A percentile compares a stretch with the other conserved stretches of the same genome.
Conservation (phyloP, 2,888 invertebrate species). For the Elysia crispata region DNA sequence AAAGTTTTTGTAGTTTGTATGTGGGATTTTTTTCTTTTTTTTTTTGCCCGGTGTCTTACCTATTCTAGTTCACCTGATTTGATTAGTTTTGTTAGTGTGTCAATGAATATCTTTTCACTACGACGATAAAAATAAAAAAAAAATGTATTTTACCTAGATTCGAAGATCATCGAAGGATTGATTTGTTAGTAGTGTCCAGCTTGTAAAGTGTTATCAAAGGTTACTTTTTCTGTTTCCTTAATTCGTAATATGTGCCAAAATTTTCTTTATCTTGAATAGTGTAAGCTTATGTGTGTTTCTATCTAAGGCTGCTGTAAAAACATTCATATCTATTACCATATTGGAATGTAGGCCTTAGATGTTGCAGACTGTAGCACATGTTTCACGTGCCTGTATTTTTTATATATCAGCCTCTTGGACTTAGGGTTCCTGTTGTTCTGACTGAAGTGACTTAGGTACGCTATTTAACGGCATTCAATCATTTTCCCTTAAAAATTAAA, state of each 20-base stretch:
- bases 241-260: slow-evolving; percentile 4
- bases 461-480: slow-evolving; percentile 3
- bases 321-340: slow-evolving; percentile 9
- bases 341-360: slow-evolving; percentile 3
- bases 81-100: slow-evolving; percentile 9
- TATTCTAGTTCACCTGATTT: not conserved
- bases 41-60: not conserved
- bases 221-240: slow-evolving; percentile 9
- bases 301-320: not conserved
- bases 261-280: slow-evolving; percentile 3
- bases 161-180: slow-evolving; percentile 1
- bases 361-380: slow-evolving; percentile 9
- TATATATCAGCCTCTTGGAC: slow-evolving; percentile 4
- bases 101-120: slow-evolving; percentile 3
- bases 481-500: slow-evolving; percentile 9
- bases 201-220: slow-evolving; percentile 9
- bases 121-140: slow-evolving; percentile 3
- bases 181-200: slow-evolving; percentile 4
- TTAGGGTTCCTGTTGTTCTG: slow-evolving; percentile 4
- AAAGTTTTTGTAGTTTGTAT: slow-evolving; percentile 3
- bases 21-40: not conserved
- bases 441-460: slow-evolving; percentile 4
- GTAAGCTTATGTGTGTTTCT: slow-evolving; percentile 4
- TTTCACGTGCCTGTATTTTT: slow-evolving; percentile 9
- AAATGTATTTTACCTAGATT: slow-evolving; percentile 4